Conservation (phyloP, 2,797 vertebrate species). For the Pipistrellus pygmaeus region DNA sequence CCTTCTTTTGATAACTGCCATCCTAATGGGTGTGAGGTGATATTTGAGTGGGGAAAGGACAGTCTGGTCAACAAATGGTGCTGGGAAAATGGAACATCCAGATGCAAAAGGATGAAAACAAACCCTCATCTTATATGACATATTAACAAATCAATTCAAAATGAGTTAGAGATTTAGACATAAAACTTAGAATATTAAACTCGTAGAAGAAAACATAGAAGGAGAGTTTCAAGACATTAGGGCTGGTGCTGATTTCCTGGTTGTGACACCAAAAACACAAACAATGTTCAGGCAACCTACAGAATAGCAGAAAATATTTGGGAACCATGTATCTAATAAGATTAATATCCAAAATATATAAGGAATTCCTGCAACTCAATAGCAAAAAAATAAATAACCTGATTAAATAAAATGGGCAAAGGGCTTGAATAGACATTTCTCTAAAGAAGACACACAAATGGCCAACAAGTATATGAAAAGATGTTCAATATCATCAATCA, state of each 20-base stretch:
- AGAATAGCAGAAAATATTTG: background rate
- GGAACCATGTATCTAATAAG: too few relatives aligned
- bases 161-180: background rate
- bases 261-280: background rate
- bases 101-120: background rate
- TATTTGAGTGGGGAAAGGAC: background rate
- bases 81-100: background rate
- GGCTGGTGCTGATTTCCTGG: background rate
- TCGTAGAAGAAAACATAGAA: background rate
- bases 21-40: background rate
- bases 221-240: background rate
- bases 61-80: background rate
- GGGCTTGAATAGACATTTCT: too few relatives aligned
- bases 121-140: background rate
- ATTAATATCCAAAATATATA: too few relatives aligned
- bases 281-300: background rate
- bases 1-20: background rate
- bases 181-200: background rate
- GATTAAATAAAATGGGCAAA: too few relatives aligned
- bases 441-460: too few relatives aligned
- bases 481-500: background rate
- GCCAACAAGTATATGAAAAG: background rate
- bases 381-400: too few relatives aligned
- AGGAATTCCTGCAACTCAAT: too few relatives aligned
- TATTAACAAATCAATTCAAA: background rate